Evolutionary conservation across 1,140 invertebrate genomes (phyloP).

Genomic region (Stegodyphus mimosarum): DNA sequence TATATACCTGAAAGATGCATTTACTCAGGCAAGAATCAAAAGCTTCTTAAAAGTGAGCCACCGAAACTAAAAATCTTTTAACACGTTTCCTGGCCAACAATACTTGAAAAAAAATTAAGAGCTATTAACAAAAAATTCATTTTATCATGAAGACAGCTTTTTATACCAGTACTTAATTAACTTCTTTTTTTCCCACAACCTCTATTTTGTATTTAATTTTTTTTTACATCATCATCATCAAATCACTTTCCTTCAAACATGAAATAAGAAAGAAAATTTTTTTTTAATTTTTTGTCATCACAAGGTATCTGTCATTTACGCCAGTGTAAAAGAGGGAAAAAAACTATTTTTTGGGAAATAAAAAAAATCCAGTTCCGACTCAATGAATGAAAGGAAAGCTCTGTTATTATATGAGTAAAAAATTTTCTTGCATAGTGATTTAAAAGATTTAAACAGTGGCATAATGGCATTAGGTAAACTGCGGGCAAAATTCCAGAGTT

Average conservation of each 20-base stretch:
- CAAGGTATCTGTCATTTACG: slow-evolving; percentile 26
- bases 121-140: neutral
- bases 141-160: slow-evolving; percentile 11
- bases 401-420: too few relatives aligned
- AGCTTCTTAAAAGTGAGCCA: too few relatives aligned
- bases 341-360: too few relatives aligned
- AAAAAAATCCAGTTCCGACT: too few relatives aligned
- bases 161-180: slow-evolving; percentile 28
- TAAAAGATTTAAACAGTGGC: too few relatives aligned
- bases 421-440: too few relatives aligned
- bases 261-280: neutral
- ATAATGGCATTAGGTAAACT: slow-evolving; percentile 2
- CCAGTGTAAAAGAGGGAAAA: neutral
- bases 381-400: too few relatives aligned
- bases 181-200: neutral
- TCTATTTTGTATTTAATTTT: slow-evolving; percentile 33
- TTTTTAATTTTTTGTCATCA: slow-evolving; percentile 2
- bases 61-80: too few relatives aligned
- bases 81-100: too few relatives aligned
- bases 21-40: too few relatives aligned
- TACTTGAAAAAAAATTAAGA: too few relatives aligned
- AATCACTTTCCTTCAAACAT: slow-evolving; percentile 26
- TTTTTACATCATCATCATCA: slow-evolving; percentile 32
- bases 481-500: slow-evolving; percentile 11
- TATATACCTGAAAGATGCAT: too few relatives aligned